Evolutionary conservation across 2,888 invertebrate species (phyloP), one percentile per base, ranked within the genome.

Genomic region (Dasysyrphus tricinctus): DNA sequence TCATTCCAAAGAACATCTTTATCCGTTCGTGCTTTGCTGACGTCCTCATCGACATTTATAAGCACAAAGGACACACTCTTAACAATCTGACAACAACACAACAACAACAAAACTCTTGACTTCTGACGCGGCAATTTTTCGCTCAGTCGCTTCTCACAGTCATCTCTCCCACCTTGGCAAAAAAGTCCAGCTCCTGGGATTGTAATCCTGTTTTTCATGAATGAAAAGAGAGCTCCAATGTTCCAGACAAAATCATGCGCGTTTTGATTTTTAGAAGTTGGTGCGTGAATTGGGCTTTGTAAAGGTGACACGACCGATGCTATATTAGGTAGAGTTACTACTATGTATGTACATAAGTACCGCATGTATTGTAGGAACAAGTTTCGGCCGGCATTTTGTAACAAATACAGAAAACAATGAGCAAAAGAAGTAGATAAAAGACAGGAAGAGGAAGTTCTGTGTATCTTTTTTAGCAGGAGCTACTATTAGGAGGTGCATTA

Each of bases 61-160:
- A 59, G 37, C 39, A 59, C 59, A 59, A 39, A 59, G 59, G 59
- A 59, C 59, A 59, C 37, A 39, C 39, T 39, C 19, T 19, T 39
- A 19, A 37, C 34, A 5, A 37, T 37, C 19, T 19, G 19, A 39
- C 24, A 24, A 24, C 24, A 24, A 3, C 24, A 24, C n/a, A 24
- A 24, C 24, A 24, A 39, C 11, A 19, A 59, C 2, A 32, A 32
- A 32, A n/a, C 19, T 37, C 59, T 59, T 59, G 59, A 59, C 59
- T 59, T 59, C 59, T 59, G 59, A 59, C 59, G 59, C 59, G 37
- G 59, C 59, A 59, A 59, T 39, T 39, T 39, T 59, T 59, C 59
- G 59, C 59, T 59, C 59, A 59, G 59, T 59, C n/a, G n/a, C 12
- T 51, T 51, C 12, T 16, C 57, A 37, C 12, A 16, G 11, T 24